Conservation (phyloP, 2,797 vertebrate genomes). For the Pipistrellus pipistrellus region DNA sequence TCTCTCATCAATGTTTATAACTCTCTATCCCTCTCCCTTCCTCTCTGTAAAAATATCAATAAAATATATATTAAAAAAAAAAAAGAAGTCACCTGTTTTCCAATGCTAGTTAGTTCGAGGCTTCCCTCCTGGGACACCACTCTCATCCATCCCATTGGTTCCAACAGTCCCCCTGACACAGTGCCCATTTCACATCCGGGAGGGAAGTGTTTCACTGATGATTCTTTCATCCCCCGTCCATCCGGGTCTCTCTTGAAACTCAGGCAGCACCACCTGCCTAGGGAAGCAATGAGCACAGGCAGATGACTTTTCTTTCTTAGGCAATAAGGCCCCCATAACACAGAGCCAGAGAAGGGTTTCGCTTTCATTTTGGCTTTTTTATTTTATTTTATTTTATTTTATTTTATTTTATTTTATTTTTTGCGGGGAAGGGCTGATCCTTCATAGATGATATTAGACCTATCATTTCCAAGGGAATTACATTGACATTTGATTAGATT, state of each 20-base stretch:
- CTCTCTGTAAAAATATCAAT: no score
- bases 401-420: background rate
- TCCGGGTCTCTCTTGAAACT: conserved; percentile 85
- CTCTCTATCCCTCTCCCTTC: no score
- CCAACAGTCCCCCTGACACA: conserved; percentile 79
- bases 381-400: no score
- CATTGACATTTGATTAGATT: conserved; percentile 82
- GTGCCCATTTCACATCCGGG: conserved; percentile 87
- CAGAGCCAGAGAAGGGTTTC: background rate
- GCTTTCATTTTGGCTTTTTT: background rate
- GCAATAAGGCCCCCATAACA: background rate
- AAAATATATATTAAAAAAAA: no score
- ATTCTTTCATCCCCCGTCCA: conserved; percentile 88
- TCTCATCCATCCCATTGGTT: conserved; percentile 86
- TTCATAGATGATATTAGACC: background rate
- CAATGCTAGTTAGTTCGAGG: conserved; percentile 61
- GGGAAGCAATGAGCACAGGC: conserved; percentile 81
- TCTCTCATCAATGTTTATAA: no score
- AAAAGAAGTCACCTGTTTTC: conserved; percentile 57
- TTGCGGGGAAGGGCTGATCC: background rate
- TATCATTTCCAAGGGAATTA: conserved; percentile 62
- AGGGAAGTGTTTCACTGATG: conserved; percentile 83
- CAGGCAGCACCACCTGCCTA: conserved; percentile 81
- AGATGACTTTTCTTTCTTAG: background rate
- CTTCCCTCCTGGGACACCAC: conserved; percentile 61